Evolutionary conservation across 2,888 invertebrate genomes (phyloP).

Genomic region (Cactoblastis cactorum): DNA sequence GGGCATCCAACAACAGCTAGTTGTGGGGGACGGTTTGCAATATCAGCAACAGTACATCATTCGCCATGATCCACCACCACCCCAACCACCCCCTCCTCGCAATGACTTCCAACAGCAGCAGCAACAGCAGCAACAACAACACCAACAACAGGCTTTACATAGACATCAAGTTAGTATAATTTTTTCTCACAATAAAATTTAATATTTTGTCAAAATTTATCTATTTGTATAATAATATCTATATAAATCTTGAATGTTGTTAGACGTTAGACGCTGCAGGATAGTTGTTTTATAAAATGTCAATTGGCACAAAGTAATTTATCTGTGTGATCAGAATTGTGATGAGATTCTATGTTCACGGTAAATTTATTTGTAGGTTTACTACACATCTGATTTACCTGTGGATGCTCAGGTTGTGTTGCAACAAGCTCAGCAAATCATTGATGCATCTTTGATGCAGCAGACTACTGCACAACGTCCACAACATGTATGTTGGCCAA

Average conservation of each 20-base stretch:
- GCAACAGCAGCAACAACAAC: constrained; percentile 45
- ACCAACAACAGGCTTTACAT: constrained; percentile 53
- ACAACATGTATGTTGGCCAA: constrained; percentile 74
- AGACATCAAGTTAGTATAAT: constrained; percentile 48
- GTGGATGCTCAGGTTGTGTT: constrained; percentile 78
- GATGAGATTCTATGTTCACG: constrained; percentile 27
- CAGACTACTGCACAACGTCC: constrained; percentile 72
- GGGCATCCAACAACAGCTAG: constrained; percentile 62
- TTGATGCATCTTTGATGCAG: constrained; percentile 78
- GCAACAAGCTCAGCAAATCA: constrained; percentile 78
- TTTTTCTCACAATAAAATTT: background rate
- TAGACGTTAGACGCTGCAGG: background rate
- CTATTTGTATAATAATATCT: background rate
- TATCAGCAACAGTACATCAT: constrained; percentile 74
- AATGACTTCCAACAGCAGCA: constrained; percentile 59
- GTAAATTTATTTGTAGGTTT: constrained; percentile 76
- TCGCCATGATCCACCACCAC: constrained; percentile 61
- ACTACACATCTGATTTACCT: constrained; percentile 77
- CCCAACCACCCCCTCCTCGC: constrained; percentile 51
- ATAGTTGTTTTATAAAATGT: background rate
- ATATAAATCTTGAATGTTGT: too few relatives aligned
- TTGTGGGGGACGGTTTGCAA: constrained; percentile 68
- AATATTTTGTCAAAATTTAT: background rate
- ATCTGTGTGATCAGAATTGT: background rate
- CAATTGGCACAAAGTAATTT: background rate